Evolutionary conservation across 2,113 vertebrate genomes (phyloP).

Genomic region (Ophiodon elongatus): DNA sequence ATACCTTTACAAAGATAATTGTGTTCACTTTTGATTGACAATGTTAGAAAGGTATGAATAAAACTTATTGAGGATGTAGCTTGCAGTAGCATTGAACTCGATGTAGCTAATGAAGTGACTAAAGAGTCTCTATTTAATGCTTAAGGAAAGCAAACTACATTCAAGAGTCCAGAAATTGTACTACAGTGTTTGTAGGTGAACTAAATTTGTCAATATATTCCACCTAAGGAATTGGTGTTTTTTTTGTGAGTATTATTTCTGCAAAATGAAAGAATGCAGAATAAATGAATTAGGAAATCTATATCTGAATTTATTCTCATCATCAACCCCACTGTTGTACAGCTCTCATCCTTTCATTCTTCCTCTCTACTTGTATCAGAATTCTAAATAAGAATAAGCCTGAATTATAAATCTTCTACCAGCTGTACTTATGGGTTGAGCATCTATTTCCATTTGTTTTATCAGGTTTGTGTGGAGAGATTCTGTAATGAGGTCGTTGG

Average conservation of each 20-base stretch:
- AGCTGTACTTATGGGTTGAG: not conserved
- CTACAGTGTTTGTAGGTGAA: not conserved
- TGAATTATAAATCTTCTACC: not conserved
- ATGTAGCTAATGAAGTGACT: not conserved
- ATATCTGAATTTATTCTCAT: not conserved
- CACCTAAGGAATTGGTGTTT: not conserved
- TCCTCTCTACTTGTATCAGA: not conserved
- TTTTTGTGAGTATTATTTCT: not conserved
- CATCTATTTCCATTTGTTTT: constrained; percentile 32
- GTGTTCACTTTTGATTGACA: not conserved
- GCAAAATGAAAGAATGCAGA: not conserved
- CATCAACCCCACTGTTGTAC: not conserved
- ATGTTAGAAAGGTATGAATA: not conserved
- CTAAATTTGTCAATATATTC: not conserved
- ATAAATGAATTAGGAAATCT: not conserved
- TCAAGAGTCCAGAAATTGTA: not conserved
- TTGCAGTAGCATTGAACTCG: not conserved
- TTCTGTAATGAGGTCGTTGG: constrained; percentile 35
- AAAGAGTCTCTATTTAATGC: not conserved
- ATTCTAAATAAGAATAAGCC: not conserved
- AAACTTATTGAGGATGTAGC: not conserved
- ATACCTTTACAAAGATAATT: not conserved
- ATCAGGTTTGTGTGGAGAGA: constrained; percentile 44
- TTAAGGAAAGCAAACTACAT: not conserved
- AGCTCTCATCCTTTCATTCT: not conserved